Conservation (phyloP, 2,888 invertebrate genomes). For the Mimumesa dahlbomi region DNA sequence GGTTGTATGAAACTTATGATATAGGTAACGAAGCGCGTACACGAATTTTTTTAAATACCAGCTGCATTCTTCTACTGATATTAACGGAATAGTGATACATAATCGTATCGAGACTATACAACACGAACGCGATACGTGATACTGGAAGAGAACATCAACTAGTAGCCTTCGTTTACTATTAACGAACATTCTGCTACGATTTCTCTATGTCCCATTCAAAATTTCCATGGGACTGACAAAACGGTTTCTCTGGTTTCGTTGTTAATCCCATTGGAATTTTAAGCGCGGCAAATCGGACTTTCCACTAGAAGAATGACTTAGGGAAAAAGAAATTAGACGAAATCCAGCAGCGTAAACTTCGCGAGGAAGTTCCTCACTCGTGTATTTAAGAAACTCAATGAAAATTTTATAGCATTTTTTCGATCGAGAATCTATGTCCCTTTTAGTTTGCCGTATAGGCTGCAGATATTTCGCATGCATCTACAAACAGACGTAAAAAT, state of each 20-base stretch:
- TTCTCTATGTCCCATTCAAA: background rate
- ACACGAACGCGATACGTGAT: too few species aligned
- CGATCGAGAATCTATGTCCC: background rate
- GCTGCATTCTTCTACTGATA: too few species aligned
- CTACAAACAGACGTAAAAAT: too few species aligned
- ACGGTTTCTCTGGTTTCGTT: background rate
- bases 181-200: too few species aligned
- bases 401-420: slow-evolving; percentile 9
- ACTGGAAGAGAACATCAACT: too few species aligned
- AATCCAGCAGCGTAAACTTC: background rate
- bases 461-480: too few species aligned
- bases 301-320: background rate
- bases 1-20: slow-evolving; percentile 14
- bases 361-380: slow-evolving; percentile 13
- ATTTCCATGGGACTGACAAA: background rate
- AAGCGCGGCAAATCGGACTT: background rate
- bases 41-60: slow-evolving; percentile 10
- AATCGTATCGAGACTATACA: too few species aligned
- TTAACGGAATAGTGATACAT: too few species aligned
- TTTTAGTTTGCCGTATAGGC: too few species aligned
- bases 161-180: too few species aligned
- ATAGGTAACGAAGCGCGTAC: background rate
- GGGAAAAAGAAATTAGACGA: background rate
- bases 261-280: background rate
- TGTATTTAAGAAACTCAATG: slow-evolving; percentile 6